Conservation (phyloP, 2,113 vertebrate genomes). For the Chlorodrepanis virens region DNA sequence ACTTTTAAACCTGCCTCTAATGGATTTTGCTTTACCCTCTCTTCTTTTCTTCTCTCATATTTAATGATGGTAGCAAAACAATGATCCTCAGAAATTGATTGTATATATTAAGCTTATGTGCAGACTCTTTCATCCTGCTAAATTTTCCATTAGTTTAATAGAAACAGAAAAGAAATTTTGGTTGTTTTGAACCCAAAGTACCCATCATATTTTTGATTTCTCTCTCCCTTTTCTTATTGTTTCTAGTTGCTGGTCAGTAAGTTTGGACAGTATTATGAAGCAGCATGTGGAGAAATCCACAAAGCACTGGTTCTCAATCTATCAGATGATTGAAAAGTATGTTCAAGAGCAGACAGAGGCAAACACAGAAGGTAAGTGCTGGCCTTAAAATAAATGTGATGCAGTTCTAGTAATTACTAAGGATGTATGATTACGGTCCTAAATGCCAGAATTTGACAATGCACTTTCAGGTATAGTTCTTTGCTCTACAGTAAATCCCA, state of each 20-base stretch:
- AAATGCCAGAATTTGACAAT: neutral
- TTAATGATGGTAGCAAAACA: neutral
- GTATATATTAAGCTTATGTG: neutral
- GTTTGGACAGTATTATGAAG: conserved; percentile 89
- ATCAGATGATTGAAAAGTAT: conserved; percentile 90
- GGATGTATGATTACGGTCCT: neutral
- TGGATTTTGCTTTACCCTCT: neutral
- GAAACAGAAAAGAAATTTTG: neutral
- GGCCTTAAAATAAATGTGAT: neutral
- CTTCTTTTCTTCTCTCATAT: neutral
- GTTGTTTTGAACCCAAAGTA: neutral
- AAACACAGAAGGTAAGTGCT: conserved; percentile 68
- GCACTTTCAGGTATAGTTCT: neutral
- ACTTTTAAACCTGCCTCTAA: neutral
- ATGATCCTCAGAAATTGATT: neutral
- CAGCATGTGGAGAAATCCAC: conserved; percentile 84
- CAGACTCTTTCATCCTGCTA: neutral
- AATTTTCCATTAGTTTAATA: neutral
- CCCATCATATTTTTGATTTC: neutral
- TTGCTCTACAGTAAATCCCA: neutral
- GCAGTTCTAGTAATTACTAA: neutral
- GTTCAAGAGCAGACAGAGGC: conserved; percentile 77
- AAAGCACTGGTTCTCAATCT: conserved; percentile 94
- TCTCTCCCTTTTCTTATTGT: neutral
- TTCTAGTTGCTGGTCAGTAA: conserved; percentile 91